These are phyloP conservation scores for Poeciliopsis gracilis DNA, from an alignment of 2,797 vertebrate genomes.

Conservation along the genomic window DNA sequence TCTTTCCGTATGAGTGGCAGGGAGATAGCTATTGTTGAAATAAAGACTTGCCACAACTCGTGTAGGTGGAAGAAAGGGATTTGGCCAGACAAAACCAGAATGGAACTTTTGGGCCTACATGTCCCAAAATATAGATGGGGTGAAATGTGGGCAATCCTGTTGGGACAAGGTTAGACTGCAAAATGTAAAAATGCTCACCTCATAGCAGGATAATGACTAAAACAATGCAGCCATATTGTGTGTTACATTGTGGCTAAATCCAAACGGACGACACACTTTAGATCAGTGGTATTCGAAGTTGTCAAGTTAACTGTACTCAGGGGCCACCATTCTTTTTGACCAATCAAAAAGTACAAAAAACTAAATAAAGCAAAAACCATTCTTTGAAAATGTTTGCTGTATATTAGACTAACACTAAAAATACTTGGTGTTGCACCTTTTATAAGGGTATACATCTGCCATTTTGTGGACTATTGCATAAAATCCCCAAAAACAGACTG, in stretches of 20 bases:
- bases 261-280: background rate
- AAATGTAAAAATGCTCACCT: background rate
- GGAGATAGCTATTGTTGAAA: background rate
- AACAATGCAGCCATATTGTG: background rate
- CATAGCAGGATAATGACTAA: background rate
- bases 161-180: background rate
- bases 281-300: background rate
- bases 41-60: background rate
- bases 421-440: background rate
- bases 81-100: background rate
- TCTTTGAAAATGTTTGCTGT: background rate
- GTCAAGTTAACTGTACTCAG: no score
- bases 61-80: background rate
- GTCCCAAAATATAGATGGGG: background rate
- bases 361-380: background rate
- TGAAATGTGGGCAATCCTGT: background rate
- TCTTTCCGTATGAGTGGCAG: background rate
- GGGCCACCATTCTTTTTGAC: background rate
- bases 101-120: background rate
- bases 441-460: background rate
- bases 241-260: background rate
- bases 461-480: background rate
- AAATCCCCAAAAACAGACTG: background rate
- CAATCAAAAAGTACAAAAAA: no score
- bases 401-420: background rate